Evolutionary conservation across 2,113 vertebrate genomes (phyloP), one percentile per base, ranked within the genome.

Genomic region (Damaliscus lunatus): DNA sequence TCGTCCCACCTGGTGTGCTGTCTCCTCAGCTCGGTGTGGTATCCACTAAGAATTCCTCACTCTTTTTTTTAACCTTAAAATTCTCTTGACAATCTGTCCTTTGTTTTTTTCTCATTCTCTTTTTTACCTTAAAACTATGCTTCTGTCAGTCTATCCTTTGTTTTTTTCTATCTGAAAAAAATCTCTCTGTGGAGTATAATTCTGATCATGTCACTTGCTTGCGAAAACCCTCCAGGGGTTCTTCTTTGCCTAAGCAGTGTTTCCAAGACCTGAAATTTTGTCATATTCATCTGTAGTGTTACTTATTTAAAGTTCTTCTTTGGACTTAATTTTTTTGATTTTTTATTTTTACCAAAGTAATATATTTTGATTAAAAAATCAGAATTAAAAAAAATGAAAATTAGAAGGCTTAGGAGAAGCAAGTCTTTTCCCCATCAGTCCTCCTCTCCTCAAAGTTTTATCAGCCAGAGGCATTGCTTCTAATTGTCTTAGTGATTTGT

Each of bases 321-420:
- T 71, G 80, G 64, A 83, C 19, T 91, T 62, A 33, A 52, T 40
- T 46, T 82, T 90, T 62, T 55, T 74, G 85, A 62, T 43, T 89
- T 93, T 91, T 84, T 2, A 64, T 89, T 93, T 90, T 78, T 88
- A 78, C 92, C 40, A 77, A 33, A 96, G n/a, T 88, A 74, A 64
- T 81, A 19, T 31, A 15, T 62, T 78, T 91, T 57, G 89, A 83
- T 55, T 55, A 55, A 87, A 82, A 85, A 87, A 3, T 84, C 31
- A 64, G 52, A 80, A 36, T 71, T 21, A 43, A 5, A 36, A 67
- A 36, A 85, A 92, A 3, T 84, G 21, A 84, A 46, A 62, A 52
- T 78, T 92, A 90, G 60, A 59, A 40, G 31, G 25, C 55, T 50
- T 64, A 52, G 59, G 29, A 90, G 93, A 91, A 77, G 31, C 84